phyloP scores from a whole-genome alignment of 2,888 invertebrate genomes.

The Trilocha varians region DNA sequence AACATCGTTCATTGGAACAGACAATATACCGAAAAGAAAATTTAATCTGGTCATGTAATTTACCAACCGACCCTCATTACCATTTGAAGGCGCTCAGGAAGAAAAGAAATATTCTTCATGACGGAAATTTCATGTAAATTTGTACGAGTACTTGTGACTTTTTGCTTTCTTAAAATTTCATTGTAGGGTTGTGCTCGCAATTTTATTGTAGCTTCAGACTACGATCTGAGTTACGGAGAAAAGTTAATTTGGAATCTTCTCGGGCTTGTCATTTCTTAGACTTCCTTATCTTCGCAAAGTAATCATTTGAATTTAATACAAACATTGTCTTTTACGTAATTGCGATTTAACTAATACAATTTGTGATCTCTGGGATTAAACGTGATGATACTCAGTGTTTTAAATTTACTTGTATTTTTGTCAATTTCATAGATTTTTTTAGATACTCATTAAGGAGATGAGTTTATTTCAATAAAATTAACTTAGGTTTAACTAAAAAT shows the following conservation, averaged over 20 bases:
- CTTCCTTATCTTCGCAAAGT: conserved; percentile 12
- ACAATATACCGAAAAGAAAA: conserved; percentile 40
- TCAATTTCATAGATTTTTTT: no score
- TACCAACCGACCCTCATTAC: conserved; percentile 58
- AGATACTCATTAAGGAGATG: no score
- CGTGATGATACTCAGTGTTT: no score
- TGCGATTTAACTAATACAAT: no score
- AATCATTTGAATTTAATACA: conserved; percentile 9
- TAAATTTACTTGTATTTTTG: no score
- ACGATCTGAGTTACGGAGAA: conserved; percentile 23
- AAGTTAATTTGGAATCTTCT: conserved; percentile 28
- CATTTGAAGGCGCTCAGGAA: conserved; percentile 49
- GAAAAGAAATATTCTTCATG: conserved; percentile 50
- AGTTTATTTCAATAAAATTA: no score
- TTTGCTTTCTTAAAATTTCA: conserved; percentile 46
- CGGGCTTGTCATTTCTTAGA: conserved; percentile 10
- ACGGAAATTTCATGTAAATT: conserved; percentile 66
- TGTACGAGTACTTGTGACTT: conserved; percentile 40
- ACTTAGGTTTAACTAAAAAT: no score
- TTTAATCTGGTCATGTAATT: conserved; percentile 55
- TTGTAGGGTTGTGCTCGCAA: conserved; percentile 26
- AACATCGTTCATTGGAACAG: conserved; percentile 31
- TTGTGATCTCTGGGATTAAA: no score
- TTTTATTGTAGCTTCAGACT: conserved; percentile 37
- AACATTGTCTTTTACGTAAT: no score